Conservation (phyloP, 2,113 vertebrate genomes). For the mouse (Mus musculus) region DNA sequence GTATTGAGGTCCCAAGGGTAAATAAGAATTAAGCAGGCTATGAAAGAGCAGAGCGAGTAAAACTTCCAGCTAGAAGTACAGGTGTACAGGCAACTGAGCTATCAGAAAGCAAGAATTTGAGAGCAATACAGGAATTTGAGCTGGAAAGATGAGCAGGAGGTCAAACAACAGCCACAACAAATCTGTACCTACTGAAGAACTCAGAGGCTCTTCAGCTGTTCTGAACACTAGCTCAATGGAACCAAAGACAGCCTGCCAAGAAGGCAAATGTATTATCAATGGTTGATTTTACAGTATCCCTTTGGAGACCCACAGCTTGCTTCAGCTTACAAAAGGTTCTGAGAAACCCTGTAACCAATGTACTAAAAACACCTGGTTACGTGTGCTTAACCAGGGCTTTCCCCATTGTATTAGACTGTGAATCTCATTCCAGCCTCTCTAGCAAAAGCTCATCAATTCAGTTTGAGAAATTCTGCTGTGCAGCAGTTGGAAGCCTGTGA, state of each 20-base stretch:
- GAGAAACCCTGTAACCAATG: conserved; percentile 35
- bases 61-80: not conserved
- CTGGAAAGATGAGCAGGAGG: not conserved
- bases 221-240: not conserved
- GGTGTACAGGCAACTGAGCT: not conserved
- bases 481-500: not conserved
- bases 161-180: not conserved
- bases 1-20: not conserved
- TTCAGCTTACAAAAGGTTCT: conserved; percentile 12
- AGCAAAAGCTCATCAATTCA: conserved; percentile 3
- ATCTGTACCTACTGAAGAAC: not conserved
- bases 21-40: not conserved
- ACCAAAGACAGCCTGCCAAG: conserved; percentile 4
- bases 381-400: not conserved
- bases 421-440: not conserved
- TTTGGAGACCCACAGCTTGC: not conserved
- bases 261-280: not conserved
- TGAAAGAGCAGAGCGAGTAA: not conserved
- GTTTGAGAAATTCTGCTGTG: not conserved
- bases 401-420: not conserved
- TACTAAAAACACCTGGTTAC: not conserved
- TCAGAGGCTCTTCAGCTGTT: not conserved
- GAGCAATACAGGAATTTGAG: not conserved
- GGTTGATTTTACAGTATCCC: not conserved
- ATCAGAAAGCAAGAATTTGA: not conserved